Evolutionary conservation across 2,113 vertebrate species (phyloP).

Genomic region (Erinaceus europaeus): DNA sequence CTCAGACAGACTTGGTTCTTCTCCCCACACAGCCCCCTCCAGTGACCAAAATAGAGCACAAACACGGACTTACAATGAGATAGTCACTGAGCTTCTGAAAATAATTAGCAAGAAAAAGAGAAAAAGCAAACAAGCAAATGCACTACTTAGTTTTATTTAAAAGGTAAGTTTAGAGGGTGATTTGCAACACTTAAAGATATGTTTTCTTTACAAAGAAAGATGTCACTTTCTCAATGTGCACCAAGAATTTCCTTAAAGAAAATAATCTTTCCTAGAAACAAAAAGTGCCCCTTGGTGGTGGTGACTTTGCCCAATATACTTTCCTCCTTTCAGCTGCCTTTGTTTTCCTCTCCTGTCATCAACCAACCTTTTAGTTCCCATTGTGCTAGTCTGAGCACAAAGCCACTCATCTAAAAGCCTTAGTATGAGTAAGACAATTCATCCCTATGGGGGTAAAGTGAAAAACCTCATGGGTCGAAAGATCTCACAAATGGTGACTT

Average conservation of each 20-base stretch:
- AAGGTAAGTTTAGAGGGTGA: neutral
- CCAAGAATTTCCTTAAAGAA: constrained; percentile 10
- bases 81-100: constrained; percentile 11
- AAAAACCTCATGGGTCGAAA: neutral
- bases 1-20: neutral
- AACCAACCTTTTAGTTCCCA: neutral
- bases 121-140: neutral
- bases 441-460: neutral
- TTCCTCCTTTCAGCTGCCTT: constrained; percentile 38
- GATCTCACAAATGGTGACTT: neutral
- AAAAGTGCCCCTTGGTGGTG: neutral
- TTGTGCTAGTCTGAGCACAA: constrained; percentile 40
- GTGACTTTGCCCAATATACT: neutral
- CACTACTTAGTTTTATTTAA: constrained; percentile 37
- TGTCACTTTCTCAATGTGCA: neutral
- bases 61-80: neutral
- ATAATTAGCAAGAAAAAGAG: neutral
- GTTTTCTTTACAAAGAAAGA: constrained; percentile 16
- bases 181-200: neutral
- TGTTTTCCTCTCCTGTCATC: constrained; percentile 46
- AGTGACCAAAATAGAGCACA: neutral
- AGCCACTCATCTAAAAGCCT: constrained; percentile 31
- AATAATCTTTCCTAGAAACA: constrained; percentile 38
- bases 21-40: neutral
- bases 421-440: neutral